phyloP scores from a whole-genome alignment of 2,797 vertebrate genomes.

The Enteromius thamalakanensis region DNA sequence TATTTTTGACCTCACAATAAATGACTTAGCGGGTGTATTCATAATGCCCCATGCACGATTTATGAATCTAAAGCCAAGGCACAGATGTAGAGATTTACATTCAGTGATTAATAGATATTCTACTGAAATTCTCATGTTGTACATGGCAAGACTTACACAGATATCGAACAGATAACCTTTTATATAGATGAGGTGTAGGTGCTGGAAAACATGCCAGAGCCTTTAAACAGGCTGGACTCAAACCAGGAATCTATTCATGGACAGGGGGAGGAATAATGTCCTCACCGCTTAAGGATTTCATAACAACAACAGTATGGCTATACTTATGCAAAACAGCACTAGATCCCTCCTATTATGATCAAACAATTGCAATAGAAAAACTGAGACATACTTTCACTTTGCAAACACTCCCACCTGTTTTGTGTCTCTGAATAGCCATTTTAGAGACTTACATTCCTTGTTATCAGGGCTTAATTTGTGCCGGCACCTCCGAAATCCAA shows the following conservation, averaged over 20 bases:
- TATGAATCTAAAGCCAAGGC: conserved; percentile 27
- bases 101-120: conserved; percentile 5
- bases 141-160: background rate
- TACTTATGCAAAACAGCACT: background rate
- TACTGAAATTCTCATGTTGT: conserved; percentile 6
- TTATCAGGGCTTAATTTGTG: background rate
- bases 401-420: background rate
- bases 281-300: background rate
- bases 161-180: background rate
- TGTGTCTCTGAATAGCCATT: background rate
- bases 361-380: background rate
- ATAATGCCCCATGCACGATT: conserved; percentile 16
- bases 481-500: too few relatives aligned
- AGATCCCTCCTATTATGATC: background rate
- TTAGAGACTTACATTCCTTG: background rate
- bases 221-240: conserved; percentile 27
- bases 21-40: conserved; percentile 25
- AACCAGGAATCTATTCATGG: conserved; percentile 11
- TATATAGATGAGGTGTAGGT: background rate
- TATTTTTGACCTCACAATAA: conserved; percentile 40
- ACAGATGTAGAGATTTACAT: background rate
- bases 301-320: background rate
- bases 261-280: background rate
- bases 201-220: background rate
- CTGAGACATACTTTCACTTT: background rate